Conservation (phyloP, 2,797 vertebrate species). For the Tauraco hartlaubi region DNA sequence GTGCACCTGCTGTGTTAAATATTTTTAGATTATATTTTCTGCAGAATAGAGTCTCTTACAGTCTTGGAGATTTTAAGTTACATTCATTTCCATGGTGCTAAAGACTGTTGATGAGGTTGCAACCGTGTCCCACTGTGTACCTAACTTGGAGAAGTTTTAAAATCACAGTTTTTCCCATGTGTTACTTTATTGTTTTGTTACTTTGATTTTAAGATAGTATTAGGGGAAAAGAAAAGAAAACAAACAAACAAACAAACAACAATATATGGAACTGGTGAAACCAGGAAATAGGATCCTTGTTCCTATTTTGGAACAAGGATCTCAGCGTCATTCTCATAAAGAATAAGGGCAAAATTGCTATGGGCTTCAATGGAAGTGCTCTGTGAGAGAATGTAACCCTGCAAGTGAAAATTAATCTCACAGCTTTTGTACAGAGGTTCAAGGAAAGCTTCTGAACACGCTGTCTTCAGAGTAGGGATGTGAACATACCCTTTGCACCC, state of each 20-base stretch:
- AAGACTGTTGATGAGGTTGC: not conserved
- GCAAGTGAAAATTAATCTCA: not conserved
- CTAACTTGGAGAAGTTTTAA: not conserved
- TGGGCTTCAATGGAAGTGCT: not conserved
- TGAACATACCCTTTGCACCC: not conserved
- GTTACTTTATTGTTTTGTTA: not conserved
- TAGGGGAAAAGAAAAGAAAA: not conserved
- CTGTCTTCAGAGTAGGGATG: not conserved
- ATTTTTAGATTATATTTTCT: not conserved
- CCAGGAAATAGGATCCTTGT: not conserved
- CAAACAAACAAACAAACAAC: not conserved
- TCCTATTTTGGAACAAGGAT: not conserved
- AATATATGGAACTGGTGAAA: not conserved
- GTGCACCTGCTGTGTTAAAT: not conserved
- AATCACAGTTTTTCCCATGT: not conserved
- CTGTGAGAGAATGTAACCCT: not conserved
- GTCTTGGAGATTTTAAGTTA: not conserved
- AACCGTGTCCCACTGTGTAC: not conserved
- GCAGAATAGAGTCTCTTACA: not conserved
- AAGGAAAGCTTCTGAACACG: not conserved
- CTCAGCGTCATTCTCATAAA: not conserved
- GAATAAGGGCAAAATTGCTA: not conserved
- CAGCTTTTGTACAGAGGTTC: not conserved
- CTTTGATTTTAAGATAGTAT: not conserved
- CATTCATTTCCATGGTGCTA: not conserved